phyloP scores from a whole-genome alignment of 2,113 vertebrate genomes.

The Buteo buteo region DNA sequence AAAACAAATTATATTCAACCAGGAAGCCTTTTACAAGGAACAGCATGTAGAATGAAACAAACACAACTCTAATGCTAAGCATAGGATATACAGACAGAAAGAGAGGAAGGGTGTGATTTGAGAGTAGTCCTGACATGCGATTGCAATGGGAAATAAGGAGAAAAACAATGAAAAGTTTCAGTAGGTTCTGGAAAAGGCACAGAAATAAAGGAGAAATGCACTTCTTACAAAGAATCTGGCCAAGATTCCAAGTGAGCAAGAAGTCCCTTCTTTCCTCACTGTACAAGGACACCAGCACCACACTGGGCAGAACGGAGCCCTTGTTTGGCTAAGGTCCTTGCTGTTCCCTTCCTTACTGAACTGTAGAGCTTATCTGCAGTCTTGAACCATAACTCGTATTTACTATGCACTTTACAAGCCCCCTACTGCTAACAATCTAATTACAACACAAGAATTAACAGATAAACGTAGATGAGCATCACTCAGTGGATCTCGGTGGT shows the following conservation, averaged over 20 bases:
- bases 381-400: not conserved
- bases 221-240: not conserved
- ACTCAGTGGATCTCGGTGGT: not conserved
- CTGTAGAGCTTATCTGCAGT: not conserved
- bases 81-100: not conserved
- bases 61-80: not conserved
- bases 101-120: not conserved
- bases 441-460: not conserved
- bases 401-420: not conserved
- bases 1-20: not conserved
- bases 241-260: not conserved
- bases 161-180: not conserved
- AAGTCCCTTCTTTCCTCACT: not conserved
- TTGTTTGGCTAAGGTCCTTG: not conserved
- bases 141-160: not conserved
- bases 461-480: not conserved
- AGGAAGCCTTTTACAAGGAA: not conserved
- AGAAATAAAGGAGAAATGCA: not conserved
- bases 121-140: not conserved
- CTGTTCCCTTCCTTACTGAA: not conserved
- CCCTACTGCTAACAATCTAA: not conserved
- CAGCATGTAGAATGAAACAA: not conserved
- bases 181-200: not conserved
- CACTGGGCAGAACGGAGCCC: accelerated
- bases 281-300: not conserved